phyloP scores from a whole-genome alignment of 2,113 vertebrate species.

The Tichodroma muraria region DNA sequence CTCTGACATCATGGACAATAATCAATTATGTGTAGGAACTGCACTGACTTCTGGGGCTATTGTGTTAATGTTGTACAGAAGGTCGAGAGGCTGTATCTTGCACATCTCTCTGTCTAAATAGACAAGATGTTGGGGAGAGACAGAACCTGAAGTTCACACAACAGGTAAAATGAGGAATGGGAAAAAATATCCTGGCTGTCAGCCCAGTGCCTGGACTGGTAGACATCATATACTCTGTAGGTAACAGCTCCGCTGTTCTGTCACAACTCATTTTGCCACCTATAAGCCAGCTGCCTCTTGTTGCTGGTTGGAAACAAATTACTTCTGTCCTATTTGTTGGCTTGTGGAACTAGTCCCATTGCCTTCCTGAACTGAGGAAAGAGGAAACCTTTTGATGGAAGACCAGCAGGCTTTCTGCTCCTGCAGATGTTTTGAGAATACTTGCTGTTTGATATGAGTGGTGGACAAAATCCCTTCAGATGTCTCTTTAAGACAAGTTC shows the following conservation, averaged over 20 bases:
- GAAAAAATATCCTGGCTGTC: background rate
- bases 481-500: background rate
- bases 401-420: background rate
- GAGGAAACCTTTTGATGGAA: background rate
- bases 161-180: background rate
- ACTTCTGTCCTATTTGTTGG: background rate
- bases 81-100: background rate
- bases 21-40: background rate
- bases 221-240: background rate
- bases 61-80: background rate
- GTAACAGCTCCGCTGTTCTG: background rate
- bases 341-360: background rate
- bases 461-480: background rate
- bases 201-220: background rate
- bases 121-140: background rate
- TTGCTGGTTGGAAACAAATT: background rate
- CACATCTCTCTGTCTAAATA: background rate
- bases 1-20: background rate
- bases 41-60: background rate
- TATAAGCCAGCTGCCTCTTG: background rate
- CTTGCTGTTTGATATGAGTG: background rate
- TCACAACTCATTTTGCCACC: background rate
- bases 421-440: background rate
- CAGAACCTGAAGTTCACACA: background rate
- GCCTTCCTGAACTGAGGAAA: background rate